phyloP scores from a whole-genome alignment of 2,888 invertebrate species.

The Trypoxylon attenuatum region DNA sequence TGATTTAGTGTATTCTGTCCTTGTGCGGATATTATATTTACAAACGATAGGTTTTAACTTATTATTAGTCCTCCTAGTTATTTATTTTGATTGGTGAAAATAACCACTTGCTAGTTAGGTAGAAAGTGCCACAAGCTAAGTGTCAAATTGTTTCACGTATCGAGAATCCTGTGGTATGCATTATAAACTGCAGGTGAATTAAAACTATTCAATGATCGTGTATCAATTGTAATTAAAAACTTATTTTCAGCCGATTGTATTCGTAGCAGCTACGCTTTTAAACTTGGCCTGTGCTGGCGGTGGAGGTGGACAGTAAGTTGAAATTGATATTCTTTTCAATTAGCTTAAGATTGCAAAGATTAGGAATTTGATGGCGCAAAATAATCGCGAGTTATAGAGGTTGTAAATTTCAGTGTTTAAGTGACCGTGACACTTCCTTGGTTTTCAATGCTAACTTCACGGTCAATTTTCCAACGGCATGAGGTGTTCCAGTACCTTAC shows the following conservation, averaged over 20 bases:
- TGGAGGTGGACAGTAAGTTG: slow-evolving; percentile 56
- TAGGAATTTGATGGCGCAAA: too few species aligned
- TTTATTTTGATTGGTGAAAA: not conserved
- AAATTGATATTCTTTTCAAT: not conserved
- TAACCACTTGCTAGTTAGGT: not conserved
- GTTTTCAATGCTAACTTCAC: slow-evolving; percentile 1
- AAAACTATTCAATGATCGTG: too few species aligned
- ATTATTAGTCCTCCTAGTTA: too few species aligned
- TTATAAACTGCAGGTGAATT: not conserved
- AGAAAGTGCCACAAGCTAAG: not conserved
- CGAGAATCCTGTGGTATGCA: not conserved
- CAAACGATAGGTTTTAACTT: not conserved
- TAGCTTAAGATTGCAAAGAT: too few species aligned
- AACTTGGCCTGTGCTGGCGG: slow-evolving; percentile 39
- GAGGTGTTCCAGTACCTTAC: slow-evolving; percentile 88
- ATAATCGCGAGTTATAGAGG: too few species aligned
- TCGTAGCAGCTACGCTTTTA: slow-evolving; percentile 36
- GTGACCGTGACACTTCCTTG: slow-evolving; percentile 8
- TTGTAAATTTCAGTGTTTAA: too few species aligned
- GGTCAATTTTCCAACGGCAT: slow-evolving; percentile 75
- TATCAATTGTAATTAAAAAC: not conserved
- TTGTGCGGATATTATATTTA: not conserved
- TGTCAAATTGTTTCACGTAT: not conserved
- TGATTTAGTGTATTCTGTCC: not conserved
- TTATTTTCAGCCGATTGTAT: slow-evolving; percentile 40